Evolutionary conservation across 2,797 vertebrate genomes (phyloP).

Genomic region (Danionella dracula): DNA sequence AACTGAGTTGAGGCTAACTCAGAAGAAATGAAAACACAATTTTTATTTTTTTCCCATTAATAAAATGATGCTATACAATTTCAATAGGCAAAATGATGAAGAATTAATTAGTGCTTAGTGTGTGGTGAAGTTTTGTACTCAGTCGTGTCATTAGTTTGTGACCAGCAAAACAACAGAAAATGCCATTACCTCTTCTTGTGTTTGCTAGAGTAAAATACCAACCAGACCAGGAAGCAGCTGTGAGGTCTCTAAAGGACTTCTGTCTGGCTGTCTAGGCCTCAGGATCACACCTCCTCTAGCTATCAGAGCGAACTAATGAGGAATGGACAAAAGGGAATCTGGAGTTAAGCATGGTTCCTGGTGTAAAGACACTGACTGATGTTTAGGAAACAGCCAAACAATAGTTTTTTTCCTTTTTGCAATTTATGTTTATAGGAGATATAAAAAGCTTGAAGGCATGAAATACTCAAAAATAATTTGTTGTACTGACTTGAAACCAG

Average conservation of each 20-base stretch:
- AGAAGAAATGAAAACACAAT: not conserved
- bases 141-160: conserved; percentile 46
- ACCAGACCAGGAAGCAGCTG: conserved; percentile 60
- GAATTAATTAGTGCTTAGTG: conserved; percentile 3
- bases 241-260: conserved; percentile 56
- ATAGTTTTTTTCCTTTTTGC: no score
- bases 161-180: conserved; percentile 53
- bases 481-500: no score
- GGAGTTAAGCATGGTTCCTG: conserved; percentile 36
- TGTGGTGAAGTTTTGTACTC: conserved; percentile 45
- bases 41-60: not conserved
- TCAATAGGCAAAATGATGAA: not conserved
- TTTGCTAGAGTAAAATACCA: conserved; percentile 56
- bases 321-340: conserved; percentile 55
- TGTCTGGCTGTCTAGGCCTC: conserved; percentile 59
- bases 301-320: conserved; percentile 66
- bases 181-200: conserved; percentile 55
- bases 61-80: not conserved
- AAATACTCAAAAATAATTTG: no score
- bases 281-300: conserved; percentile 55
- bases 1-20: not conserved
- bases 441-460: not conserved
- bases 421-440: no score
- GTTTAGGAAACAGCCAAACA: no score
- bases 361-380: no score